phyloP scores from a whole-genome alignment of 1,140 invertebrate genomes.

The Listronotus bonariensis region DNA sequence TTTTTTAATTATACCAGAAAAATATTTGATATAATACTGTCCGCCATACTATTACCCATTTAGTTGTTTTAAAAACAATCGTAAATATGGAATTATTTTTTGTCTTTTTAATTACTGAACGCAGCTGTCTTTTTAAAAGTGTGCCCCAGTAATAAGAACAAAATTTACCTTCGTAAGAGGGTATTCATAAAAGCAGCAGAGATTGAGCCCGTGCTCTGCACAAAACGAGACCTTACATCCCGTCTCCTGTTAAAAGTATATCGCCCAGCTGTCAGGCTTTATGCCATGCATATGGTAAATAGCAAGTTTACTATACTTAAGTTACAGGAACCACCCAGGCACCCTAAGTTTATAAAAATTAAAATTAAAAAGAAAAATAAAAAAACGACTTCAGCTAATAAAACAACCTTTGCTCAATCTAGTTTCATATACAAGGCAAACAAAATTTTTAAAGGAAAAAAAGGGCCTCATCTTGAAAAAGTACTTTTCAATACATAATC shows the following conservation, averaged over 20 bases:
- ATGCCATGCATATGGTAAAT: constrained; percentile 12
- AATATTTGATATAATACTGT: no score
- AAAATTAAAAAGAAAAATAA: background rate
- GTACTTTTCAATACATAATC: no score
- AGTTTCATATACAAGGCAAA: no score
- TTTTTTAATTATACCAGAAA: no score
- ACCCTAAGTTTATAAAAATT: background rate
- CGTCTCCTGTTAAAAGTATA: constrained; percentile 11
- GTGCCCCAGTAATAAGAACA: no score
- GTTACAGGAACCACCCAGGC: background rate
- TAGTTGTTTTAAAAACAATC: no score
- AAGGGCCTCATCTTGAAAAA: no score
- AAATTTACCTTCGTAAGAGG: background rate
- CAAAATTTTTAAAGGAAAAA: no score
- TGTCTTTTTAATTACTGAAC: background rate
- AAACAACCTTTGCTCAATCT: no score
- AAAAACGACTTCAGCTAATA: no score
- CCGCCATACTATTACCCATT: no score
- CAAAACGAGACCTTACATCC: constrained; percentile 19
- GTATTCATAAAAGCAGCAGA: background rate
- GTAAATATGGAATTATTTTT: background rate
- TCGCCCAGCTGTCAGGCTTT: constrained; percentile 15
- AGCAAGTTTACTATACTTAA: background rate
- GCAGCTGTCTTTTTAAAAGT: background rate
- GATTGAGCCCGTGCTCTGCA: constrained; percentile 20